Evolutionary conservation across 2,797 vertebrate species (phyloP), one percentile per base, ranked within the genome.

Genomic region (Megalops cyprinoides): DNA sequence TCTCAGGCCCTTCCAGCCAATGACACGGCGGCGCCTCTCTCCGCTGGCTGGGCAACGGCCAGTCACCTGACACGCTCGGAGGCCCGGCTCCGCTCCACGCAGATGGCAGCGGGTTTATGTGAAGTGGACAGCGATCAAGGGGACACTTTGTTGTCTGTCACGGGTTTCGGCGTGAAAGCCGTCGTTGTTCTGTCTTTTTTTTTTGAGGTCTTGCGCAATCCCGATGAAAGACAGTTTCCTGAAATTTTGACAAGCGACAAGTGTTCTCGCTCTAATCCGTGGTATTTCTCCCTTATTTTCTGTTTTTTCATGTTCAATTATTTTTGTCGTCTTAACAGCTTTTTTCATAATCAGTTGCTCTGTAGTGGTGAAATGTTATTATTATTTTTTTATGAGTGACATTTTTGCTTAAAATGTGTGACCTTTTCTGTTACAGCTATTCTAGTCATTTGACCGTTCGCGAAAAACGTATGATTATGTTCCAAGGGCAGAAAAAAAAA

Each of bases 1-100:
- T 88, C 89, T 79, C 82, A 85, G 81, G 81, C 86, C 84, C 77
- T 44, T 65, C 44, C 78, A 62, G 76, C 79, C 88, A 82, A 77
- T 83, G 76, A 77, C 87, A 84, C 83, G 81, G 76, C 79, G 69
- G 44, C 37, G 76, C 83, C 20, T n/a, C 10, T 79, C 76, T 85
- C 81, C 76, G 71, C 58, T 79, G 44, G 44, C 49, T 78, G 65
- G 65, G 71, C 79, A n/a, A 37, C 49, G 44, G 75, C 67, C 74
- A 77, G 55, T 46, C 75, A 62, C 65, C 79, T 55, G 75, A 46
- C 55, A 71, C n/a, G 18, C 49, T 39, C n/a, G 34, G 62, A 28
- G 42, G 49, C 31, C 20, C 74, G 46, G 49, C 34, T 53, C 8
- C 49, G 15, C 18, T 39, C 28, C 44, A 9, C 56, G 48, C 79